Evolutionary conservation across 2,888 invertebrate species (phyloP), one percentile per base, ranked within the genome.

Genomic region (Helicoverpa assulta): DNA sequence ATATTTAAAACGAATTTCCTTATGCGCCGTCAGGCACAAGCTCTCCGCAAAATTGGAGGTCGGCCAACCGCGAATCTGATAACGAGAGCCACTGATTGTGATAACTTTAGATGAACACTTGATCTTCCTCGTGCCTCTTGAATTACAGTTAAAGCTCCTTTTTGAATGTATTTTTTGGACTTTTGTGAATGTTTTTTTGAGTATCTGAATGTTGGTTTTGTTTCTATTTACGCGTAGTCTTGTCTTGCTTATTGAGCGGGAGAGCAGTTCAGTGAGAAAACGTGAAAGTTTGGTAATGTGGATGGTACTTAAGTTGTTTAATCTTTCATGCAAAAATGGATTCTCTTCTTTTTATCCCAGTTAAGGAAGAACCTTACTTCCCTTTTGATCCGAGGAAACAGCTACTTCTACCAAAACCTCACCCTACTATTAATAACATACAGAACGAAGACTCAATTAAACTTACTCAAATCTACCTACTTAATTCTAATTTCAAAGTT

Each of bases 51-150:
- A 50, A 79, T 82, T 86, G 85, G 84, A 86, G 71, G 62, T 67
- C 58, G 54, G 80, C 80, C 83, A 86, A 81, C 81, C 79, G 63
- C 80, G 70, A 78, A 79, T 80, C 73, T 77, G 82, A 84, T 84
- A 82, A 80, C 71, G 67, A 67, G 72, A 72, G 77, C 73, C 71
- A 73, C 67, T 61, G 73, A 77, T 71, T 78, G 57, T 55, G 54
- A 70, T 72, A 69, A 54, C 64, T 63, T 69, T 47, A 66, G 40
- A 60, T 62, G 65, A 65, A 58, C 63, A 61, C 58, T 64, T 57
- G 37, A 56, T 57, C 54, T 70, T 4, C 37, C 43, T 58, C 6
- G 16, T 52, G 47, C 16, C 47, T 47, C 14, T 61, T 56, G 50
- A 50, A 50, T 50, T 18, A 50, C n/a, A 19, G 50, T 50, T 50